A percentile compares a stretch with the other conserved stretches of the same genome.
phyloP scores from a whole-genome alignment of 2,888 invertebrate species.

The Xestia xanthographa region DNA sequence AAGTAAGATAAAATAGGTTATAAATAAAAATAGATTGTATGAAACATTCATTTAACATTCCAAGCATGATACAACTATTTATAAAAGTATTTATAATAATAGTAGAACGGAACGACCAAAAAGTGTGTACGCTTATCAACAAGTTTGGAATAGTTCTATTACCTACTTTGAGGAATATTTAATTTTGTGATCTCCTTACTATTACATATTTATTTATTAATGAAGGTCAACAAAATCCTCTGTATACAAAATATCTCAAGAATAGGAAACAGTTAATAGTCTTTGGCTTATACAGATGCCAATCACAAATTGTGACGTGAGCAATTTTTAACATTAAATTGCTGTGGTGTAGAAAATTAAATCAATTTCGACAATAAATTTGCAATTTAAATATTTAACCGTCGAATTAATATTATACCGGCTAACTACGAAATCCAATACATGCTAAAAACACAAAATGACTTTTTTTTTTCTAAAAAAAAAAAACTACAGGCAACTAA shows the following conservation, averaged over 20 bases:
- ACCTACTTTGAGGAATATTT: neutral
- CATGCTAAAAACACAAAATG: conserved; percentile 36
- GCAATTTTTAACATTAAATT: neutral
- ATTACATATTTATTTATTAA: too few relatives aligned
- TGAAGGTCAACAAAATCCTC: too few relatives aligned
- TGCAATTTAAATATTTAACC: neutral
- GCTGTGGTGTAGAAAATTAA: neutral
- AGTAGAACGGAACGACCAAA: neutral
- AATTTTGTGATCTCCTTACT: neutral
- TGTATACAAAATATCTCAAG: too few relatives aligned
- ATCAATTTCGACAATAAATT: neutral
- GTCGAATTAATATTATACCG: neutral
- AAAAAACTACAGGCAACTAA: conserved; percentile 65
- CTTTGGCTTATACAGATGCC: too few relatives aligned
- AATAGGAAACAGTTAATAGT: too few relatives aligned
- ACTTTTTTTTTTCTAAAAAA: conserved; percentile 42
- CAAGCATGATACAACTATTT: conserved; percentile 23
- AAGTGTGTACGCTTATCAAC: neutral
- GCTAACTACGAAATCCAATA: neutral
- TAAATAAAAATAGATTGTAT: conserved; percentile 2
- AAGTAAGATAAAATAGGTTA: conserved; percentile 37
- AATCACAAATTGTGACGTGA: too few relatives aligned
- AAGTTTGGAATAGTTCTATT: neutral
- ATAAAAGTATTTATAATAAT: neutral
- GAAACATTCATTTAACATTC: conserved; percentile 29